phyloP scores from a whole-genome alignment of 2,113 vertebrate genomes.

The Turnix velox region DNA sequence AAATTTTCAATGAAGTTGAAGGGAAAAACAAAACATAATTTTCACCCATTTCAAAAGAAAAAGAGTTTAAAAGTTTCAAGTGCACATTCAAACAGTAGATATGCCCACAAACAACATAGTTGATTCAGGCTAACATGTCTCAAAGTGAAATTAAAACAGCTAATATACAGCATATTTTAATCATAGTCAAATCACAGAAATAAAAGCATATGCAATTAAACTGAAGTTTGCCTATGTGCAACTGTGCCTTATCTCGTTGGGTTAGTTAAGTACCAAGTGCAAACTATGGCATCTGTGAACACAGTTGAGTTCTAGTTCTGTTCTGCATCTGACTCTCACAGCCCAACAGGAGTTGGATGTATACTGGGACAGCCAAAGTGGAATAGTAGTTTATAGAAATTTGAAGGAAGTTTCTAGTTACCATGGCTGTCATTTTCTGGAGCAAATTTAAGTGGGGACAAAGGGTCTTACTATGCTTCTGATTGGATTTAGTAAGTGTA shows the following conservation, averaged over 20 bases:
- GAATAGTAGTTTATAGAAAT: neutral
- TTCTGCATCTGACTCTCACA: neutral
- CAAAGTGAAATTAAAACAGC: neutral
- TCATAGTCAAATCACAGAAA: neutral
- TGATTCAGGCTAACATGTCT: too few relatives aligned
- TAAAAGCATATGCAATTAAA: neutral
- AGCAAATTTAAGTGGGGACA: neutral
- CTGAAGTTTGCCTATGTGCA: neutral
- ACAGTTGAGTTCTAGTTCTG: neutral
- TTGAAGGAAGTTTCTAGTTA: neutral
- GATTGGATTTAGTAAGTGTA: neutral
- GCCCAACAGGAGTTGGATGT: neutral
- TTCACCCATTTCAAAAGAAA: neutral
- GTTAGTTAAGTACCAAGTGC: neutral
- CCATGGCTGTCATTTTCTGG: neutral
- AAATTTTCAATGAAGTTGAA: neutral
- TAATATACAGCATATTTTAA: neutral
- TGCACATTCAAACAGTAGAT: neutral
- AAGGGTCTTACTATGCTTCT: neutral
- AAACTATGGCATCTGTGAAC: neutral
- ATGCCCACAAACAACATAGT: too few relatives aligned
- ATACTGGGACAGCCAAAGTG: neutral
- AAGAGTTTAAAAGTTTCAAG: neutral
- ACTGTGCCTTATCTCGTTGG: neutral
- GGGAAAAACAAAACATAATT: neutral